A percentile compares a stretch with the other conserved stretches of the same genome.
These are phyloP conservation scores for Pyrocephalus nanus DNA, from an alignment of 2,797 vertebrate genomes.

Conservation along the genomic window DNA sequence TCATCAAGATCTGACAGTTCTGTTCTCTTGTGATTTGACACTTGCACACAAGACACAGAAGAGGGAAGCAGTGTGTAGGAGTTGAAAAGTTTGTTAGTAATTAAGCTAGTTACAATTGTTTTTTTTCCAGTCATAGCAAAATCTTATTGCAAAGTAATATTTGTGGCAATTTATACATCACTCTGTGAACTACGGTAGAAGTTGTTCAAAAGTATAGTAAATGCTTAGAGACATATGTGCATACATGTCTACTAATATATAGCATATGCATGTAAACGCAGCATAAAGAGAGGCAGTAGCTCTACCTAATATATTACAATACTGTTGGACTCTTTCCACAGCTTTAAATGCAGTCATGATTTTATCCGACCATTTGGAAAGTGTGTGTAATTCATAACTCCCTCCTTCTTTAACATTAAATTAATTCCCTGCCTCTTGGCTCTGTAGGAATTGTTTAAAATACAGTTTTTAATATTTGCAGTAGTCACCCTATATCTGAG, in stretches of 20 bases:
- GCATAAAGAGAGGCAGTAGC: conserved; percentile 17
- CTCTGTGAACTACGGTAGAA: neutral
- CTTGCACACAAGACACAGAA: conserved; percentile 47
- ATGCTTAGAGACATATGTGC: neutral
- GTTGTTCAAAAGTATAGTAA: neutral
- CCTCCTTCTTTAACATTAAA: neutral
- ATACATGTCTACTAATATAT: neutral
- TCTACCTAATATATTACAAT: conserved; percentile 24
- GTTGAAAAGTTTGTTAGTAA: conserved; percentile 44
- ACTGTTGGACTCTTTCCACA: conserved; percentile 36
- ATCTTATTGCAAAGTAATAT: neutral
- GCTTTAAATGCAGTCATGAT: conserved; percentile 40
- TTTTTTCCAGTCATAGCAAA: neutral
- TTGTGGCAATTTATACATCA: neutral
- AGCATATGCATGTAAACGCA: neutral
- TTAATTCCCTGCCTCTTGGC: conserved; percentile 7
- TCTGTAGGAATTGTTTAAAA: neutral
- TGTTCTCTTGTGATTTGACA: conserved; percentile 33
- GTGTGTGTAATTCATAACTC: conserved; percentile 29
- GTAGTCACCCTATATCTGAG: neutral
- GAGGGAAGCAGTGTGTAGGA: conserved; percentile 38
- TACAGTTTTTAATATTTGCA: neutral
- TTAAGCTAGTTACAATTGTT: neutral
- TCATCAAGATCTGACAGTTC: conserved; percentile 23
- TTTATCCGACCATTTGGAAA: conserved; percentile 60